Evolutionary conservation across 2,888 invertebrate species (phyloP), one percentile per base, ranked within the genome.

Genomic region (Idaea straminata): DNA sequence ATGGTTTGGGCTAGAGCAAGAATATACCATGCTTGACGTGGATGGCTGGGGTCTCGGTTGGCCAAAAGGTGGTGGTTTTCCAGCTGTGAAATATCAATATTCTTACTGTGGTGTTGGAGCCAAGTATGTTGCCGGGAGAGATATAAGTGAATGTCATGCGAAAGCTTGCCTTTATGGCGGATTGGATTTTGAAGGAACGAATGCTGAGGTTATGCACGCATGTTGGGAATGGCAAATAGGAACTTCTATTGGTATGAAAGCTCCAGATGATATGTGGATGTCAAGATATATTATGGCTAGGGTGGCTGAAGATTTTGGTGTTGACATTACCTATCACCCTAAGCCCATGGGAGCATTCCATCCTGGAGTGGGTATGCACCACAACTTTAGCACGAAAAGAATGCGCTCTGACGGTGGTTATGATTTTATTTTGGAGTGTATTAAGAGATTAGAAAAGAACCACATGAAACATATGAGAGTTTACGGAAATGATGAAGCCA

Each of bases 171-270:
- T 99, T 63, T 99, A 98, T 86, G 96, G 99, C 67, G 99, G 99
- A 61, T 94, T 99, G 69, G 97, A 97, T 77, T 96, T 99, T 76
- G 95, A 97, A 72, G 99, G 99, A 57, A 97, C 97, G 57, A 99
- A 99, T 84, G 99, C 99, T 5, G 99, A 99, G 92, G 99, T 99
- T 35, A 98, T 98, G 98, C 97, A 96, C 34, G 96, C 96, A 36
- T 98, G 97, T 93, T 97, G 97, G 97, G 97, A 97, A 84, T 97
- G 94, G 88, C 97, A 98, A 87, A 95, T 99, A 15, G 99, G 99
- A 4, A 98, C 98, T 0, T 96, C 97, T 72, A 93, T 95, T 69
- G 98, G 98, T 0, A 97, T 98, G 69, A 94, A 94, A 62, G 95
- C 95, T 70, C 95, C 96, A 5, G 98, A 98, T 82, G 96, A 98